Conservation (phyloP, 2,113 vertebrate species). For the Hypocryptadius cinnamomeus region DNA sequence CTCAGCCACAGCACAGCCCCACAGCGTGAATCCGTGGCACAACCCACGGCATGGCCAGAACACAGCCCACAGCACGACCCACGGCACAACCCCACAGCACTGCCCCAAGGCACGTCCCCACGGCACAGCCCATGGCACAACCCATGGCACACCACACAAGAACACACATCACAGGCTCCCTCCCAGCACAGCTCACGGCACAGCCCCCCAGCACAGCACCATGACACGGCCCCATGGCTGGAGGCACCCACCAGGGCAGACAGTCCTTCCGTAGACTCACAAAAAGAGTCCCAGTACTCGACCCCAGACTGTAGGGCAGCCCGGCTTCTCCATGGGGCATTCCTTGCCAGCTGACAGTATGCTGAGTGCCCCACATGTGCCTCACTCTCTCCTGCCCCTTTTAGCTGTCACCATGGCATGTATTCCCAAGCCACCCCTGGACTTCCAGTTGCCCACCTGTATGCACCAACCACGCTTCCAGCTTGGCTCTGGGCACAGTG, state of each 20-base stretch:
- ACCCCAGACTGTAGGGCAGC: neutral
- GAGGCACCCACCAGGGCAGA: neutral
- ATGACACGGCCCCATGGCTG: neutral
- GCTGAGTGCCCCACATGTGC: neutral
- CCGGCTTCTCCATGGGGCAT: too few species aligned
- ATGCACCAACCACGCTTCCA: accelerated
- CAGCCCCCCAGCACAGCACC: neutral
- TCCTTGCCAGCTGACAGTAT: neutral
- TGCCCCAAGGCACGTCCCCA: neutral
- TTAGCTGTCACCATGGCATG: neutral
- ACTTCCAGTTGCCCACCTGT: neutral
- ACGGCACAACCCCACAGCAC: neutral
- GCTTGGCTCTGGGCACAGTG: accelerated
- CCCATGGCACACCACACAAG: neutral
- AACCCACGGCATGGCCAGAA: neutral
- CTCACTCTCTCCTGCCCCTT: neutral
- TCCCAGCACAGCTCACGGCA: neutral
- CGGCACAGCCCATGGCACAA: neutral
- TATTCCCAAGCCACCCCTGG: neutral
- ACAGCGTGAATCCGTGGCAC: neutral
- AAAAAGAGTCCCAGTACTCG: neutral
- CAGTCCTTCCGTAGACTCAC: neutral
- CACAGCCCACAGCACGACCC: neutral
- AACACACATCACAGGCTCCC: neutral
- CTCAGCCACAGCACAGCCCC: neutral